phyloP scores from a whole-genome alignment of 2,888 invertebrate genomes.

The Sycophila texana region DNA sequence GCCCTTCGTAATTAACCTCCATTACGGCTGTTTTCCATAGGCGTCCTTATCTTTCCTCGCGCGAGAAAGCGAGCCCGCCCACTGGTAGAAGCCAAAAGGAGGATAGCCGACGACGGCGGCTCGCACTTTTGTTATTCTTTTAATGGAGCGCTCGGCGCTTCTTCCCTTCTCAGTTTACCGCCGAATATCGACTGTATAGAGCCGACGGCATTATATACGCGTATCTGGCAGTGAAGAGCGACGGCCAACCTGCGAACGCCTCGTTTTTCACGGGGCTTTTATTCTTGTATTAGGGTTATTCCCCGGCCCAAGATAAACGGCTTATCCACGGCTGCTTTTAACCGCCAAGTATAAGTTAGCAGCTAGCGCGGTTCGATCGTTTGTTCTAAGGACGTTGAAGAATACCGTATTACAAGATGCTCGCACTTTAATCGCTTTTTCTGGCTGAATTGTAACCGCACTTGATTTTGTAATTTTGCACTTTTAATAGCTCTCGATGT shows the following conservation, averaged over 20 bases:
- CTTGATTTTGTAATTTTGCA: no score
- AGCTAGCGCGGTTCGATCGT: constrained; percentile 1
- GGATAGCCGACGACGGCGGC: background rate
- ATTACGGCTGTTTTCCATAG: constrained; percentile 65
- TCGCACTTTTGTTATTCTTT: constrained; percentile 60
- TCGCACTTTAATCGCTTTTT: no score
- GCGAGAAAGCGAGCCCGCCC: constrained; percentile 1
- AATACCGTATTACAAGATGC: constrained; percentile 22
- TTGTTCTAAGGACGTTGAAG: constrained; percentile 31
- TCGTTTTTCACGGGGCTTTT: constrained; percentile 43
- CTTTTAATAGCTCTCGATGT: no score
- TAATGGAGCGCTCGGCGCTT: constrained; percentile 57
- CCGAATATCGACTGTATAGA: constrained; percentile 23
- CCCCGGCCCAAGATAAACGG: constrained; percentile 30
- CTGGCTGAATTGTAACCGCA: no score
- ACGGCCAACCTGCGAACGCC: background rate
- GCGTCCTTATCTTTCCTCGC: constrained; percentile 11
- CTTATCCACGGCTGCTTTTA: constrained; percentile 23
- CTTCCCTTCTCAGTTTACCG: constrained; percentile 19
- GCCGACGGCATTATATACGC: background rate
- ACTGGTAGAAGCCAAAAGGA: background rate
- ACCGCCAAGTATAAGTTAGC: constrained; percentile 21
- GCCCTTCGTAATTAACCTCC: constrained; percentile 66
- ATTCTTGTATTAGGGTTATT: constrained; percentile 47
- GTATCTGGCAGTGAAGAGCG: background rate